A percentile compares a stretch with the other conserved stretches of the same genome.
Evolutionary conservation across 2,113 vertebrate genomes (phyloP).

Genomic region (Stigmatopora argus): DNA sequence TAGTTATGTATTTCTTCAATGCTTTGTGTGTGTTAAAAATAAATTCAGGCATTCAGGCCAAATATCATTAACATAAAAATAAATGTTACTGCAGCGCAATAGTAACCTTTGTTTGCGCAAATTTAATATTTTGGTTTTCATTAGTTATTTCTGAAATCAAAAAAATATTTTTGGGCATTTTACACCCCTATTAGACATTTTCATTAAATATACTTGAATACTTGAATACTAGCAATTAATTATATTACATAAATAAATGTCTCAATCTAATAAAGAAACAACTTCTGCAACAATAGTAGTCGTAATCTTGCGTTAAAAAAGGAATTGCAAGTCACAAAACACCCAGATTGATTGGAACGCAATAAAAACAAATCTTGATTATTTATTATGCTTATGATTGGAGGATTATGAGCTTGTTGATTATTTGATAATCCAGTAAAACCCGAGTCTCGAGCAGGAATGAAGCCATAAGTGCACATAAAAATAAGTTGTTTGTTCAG

Average conservation of each 20-base stretch:
- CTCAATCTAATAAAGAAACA: conserved; percentile 4
- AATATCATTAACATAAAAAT: no score
- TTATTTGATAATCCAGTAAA: conserved; percentile 9
- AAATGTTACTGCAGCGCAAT: no score
- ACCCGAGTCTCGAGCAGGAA: conserved; percentile 14
- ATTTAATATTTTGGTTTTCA: no score
- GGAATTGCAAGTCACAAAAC: conserved; percentile 25
- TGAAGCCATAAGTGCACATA: conserved; percentile 10
- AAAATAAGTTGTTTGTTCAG: conserved; percentile 25
- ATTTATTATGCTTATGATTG: conserved; percentile 21
- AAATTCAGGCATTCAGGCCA: no score
- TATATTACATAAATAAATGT: background rate
- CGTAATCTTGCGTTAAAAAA: conserved; percentile 10
- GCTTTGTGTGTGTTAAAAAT: no score
- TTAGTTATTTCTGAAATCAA: background rate
- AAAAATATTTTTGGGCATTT: conserved; percentile 4
- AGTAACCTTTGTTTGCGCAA: no score
- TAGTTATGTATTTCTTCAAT: no score
- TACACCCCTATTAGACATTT: background rate
- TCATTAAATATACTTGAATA: background rate
- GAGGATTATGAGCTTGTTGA: background rate
- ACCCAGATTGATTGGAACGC: conserved; percentile 17
- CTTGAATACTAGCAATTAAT: background rate
- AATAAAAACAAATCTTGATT: conserved; percentile 36
- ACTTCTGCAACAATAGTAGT: background rate